Percentiles rank a stretch among this genome's conserved stretches.
phyloP scores from a whole-genome alignment of 2,888 invertebrate genomes.

The Cerastis leucographa region DNA sequence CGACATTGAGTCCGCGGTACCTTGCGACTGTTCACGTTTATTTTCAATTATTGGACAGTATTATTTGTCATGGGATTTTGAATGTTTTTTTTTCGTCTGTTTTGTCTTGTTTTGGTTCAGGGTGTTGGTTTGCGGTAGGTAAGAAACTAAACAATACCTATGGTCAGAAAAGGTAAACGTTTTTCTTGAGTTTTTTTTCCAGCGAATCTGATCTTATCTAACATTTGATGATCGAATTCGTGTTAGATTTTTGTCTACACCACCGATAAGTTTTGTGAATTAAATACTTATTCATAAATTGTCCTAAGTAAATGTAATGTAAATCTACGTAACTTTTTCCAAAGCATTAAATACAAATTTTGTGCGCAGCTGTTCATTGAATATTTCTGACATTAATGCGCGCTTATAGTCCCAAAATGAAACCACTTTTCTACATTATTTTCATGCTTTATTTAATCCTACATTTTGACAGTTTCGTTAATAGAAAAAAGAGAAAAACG shows the following conservation, averaged over 20 bases:
- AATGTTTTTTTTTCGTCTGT: constrained; percentile 39
- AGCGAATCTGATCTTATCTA: not conserved
- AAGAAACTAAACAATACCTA: not conserved
- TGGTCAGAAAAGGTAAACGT: no score
- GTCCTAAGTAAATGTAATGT: not conserved
- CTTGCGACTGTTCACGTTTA: constrained; percentile 60
- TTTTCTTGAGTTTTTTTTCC: not conserved
- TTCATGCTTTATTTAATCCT: constrained; percentile 11
- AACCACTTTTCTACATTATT: constrained; percentile 10
- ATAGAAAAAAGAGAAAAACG: constrained; percentile 15
- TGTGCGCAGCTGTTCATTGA: constrained; percentile 4
- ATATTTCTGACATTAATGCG: constrained; percentile 19
- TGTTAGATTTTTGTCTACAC: not conserved
- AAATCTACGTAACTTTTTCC: not conserved
- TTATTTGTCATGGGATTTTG: constrained; percentile 63
- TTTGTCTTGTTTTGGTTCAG: constrained; percentile 11
- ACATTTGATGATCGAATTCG: not conserved
- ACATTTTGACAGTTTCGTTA: constrained; percentile 24
- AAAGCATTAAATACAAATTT: not conserved
- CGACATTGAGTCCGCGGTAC: constrained; percentile 69
- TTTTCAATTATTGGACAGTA: constrained; percentile 69
- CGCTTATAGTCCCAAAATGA: constrained; percentile 6
- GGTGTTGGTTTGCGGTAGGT: not conserved
- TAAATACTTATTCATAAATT: not conserved
- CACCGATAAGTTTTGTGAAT: not conserved